Conservation (phyloP, 2,888 invertebrate genomes). For the Diarsia dahlii region DNA sequence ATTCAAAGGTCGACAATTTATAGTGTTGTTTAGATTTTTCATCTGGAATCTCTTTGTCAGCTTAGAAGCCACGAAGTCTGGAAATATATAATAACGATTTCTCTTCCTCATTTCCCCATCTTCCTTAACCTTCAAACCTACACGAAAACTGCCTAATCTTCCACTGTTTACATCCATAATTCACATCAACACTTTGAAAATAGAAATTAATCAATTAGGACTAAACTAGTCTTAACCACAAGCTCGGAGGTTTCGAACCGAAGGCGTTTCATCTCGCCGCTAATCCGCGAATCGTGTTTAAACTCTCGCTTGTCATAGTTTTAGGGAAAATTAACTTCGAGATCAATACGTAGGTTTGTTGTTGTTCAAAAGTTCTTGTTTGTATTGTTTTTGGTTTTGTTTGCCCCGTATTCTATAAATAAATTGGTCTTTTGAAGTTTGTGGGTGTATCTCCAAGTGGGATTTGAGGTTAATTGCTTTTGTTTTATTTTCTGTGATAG, state of each 20-base stretch:
- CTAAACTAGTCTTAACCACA: slow-evolving; percentile 56
- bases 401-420: slow-evolving; percentile 31
- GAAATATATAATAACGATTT: not conserved
- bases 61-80: not conserved
- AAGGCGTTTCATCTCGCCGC: slow-evolving; percentile 63
- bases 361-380: slow-evolving; percentile 57
- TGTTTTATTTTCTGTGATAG: slow-evolving; percentile 29
- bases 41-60: not conserved
- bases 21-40: not conserved
- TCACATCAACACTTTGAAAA: slow-evolving; percentile 49
- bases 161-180: slow-evolving; percentile 53
- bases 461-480: slow-evolving; percentile 32
- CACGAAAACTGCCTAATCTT: slow-evolving; percentile 33
- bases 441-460: not conserved
- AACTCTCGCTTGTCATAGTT: slow-evolving; percentile 70
- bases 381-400: slow-evolving; percentile 34
- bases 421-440: slow-evolving; percentile 39
- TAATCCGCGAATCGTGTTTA: slow-evolving; percentile 70
- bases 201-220: slow-evolving; percentile 63
- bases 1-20: not conserved
- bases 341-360: slow-evolving; percentile 56
- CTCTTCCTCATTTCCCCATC: not conserved
- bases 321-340: slow-evolving; percentile 61
- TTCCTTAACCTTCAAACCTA: not conserved
- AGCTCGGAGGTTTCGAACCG: slow-evolving; percentile 37